These are phyloP conservation scores for Myripristis murdjan DNA, from an alignment of 2,797 vertebrate species.

Conservation along the genomic window DNA sequence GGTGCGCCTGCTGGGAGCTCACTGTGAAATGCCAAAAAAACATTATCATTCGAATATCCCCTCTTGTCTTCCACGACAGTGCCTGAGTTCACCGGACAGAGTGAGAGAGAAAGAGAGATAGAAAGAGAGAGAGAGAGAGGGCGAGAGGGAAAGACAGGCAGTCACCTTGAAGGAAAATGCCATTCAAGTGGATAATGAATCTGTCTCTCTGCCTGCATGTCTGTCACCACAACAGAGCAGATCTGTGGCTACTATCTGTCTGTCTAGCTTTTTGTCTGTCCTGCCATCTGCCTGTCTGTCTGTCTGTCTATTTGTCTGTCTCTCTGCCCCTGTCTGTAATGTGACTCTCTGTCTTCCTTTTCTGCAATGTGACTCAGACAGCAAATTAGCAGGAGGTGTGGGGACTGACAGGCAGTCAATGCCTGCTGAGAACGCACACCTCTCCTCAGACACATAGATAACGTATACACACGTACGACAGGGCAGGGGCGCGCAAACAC, in stretches of 20 bases:
- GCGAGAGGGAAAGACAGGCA: conserved; percentile 28
- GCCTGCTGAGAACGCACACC: conserved; percentile 37
- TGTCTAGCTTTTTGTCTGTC: conserved; percentile 13
- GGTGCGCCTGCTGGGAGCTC: conserved; percentile 32
- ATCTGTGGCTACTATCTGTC: conserved; percentile 28
- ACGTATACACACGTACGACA: conserved; percentile 4
- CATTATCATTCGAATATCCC: conserved; percentile 11
- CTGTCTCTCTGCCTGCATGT: conserved; percentile 36
- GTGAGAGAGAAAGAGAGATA: conserved; percentile 34
- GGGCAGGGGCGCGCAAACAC: conserved; percentile 22
- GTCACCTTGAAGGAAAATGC: conserved; percentile 68
- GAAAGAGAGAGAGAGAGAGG: conserved; percentile 15
- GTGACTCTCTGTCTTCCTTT: conserved; percentile 28
- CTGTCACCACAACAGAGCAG: conserved; percentile 37
- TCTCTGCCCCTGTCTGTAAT: conserved; percentile 31
- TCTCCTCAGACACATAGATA: conserved; percentile 19
- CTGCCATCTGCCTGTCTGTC: not conserved
- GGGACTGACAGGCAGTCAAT: conserved; percentile 39
- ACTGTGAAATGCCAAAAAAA: conserved; percentile 44
- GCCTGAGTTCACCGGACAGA: conserved; percentile 28
- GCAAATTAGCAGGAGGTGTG: conserved; percentile 48
- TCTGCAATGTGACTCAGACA: conserved; percentile 42
- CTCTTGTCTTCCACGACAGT: conserved; percentile 42
- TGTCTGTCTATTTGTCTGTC: not conserved
- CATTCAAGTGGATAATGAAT: conserved; percentile 62